These are phyloP conservation scores for Hirtodrosophila confusa DNA, from an alignment of 2,888 invertebrate species.

Conservation along the genomic window DNA sequence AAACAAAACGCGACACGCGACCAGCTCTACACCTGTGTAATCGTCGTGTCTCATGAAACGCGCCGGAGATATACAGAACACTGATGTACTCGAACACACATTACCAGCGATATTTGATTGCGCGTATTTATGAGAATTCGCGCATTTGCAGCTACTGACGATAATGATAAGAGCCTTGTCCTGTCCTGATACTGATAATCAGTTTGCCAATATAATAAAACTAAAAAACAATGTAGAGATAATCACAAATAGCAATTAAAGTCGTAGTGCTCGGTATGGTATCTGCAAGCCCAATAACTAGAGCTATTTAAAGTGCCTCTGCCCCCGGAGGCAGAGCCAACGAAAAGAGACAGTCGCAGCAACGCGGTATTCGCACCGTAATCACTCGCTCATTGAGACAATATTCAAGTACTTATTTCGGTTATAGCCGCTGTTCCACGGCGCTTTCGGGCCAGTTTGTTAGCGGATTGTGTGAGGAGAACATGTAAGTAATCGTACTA, in stretches of 20 bases:
- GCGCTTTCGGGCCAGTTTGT: constrained; percentile 62
- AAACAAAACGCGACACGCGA: too few relatives aligned
- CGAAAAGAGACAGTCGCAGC: constrained; percentile 19
- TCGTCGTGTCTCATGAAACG: not conserved
- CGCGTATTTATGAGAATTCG: not conserved
- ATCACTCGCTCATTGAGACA: constrained; percentile 42
- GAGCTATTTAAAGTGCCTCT: constrained; percentile 46
- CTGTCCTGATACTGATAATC: constrained; percentile 20
- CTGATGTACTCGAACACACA: too few relatives aligned
- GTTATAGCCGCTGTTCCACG: constrained; percentile 60
- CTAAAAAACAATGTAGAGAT: constrained; percentile 23
- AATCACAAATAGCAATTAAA: constrained; percentile 45
- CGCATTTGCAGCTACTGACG: not conserved
- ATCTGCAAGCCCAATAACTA: constrained; percentile 36
- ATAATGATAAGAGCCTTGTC: constrained; percentile 16
- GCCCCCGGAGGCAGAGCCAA: constrained; percentile 20
- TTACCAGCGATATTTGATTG: not conserved
- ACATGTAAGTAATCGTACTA: constrained; percentile 55
- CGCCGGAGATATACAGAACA: not conserved
- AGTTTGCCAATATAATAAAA: not conserved
- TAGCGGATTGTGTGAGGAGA: constrained; percentile 63
- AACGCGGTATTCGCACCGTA: constrained; percentile 39
- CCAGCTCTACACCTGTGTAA: not conserved
- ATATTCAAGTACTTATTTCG: constrained; percentile 43
- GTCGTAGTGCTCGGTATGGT: constrained; percentile 29